Base-by-base conservation (phyloP, 2,797 vertebrate species). In the Mastacembelus armatus region DNA sequence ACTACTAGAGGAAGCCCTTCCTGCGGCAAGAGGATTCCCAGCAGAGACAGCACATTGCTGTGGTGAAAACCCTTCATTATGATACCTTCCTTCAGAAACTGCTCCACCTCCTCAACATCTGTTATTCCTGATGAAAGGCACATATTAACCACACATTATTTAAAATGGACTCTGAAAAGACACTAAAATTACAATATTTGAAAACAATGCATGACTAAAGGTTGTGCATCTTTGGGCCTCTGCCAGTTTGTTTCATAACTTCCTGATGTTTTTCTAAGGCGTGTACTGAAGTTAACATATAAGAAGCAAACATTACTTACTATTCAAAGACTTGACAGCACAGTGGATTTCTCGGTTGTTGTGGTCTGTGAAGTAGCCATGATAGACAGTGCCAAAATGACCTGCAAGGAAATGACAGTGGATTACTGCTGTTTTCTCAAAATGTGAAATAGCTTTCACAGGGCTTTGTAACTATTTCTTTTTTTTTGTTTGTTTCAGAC, bases 1-100 rank as follows among this genome's bases (percentile, higher is more conserved):
- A 99, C 92, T 18, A 99, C 97, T 0, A 95, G 89, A 40, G 98
- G 98, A 71, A 98, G 95, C 15, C 96, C 96, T 0, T 95, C 94
- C 51, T 91, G 77, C 0, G 98, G 97, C 72, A 99, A 89, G 71
- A 95, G 89, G 51, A 99, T 96, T 9, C 98, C 98, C 39, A 97
- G 91, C 66, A 99, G 92, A 0, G 97, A 97, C 38, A 99, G 93
- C 29, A 99, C 96, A 0, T 99, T 96, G 0, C 85, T 92, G 83
- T 99, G 98, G 75, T 96, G 95, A 83, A 99, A 97, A 49, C 93
- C 94, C 44, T 98, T 97, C 98, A 99, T 99, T 55, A 98, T 93
- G 84, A 99, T 96, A 6, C 97, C 98, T 77, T 99, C 98, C 0
- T 94, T 94, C 36, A 99, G 91, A 85, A 99, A 99, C 85, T 97